These are phyloP conservation scores for Streptopelia turtur DNA, from an alignment of 2,797 vertebrate species.

Conservation along the genomic window DNA sequence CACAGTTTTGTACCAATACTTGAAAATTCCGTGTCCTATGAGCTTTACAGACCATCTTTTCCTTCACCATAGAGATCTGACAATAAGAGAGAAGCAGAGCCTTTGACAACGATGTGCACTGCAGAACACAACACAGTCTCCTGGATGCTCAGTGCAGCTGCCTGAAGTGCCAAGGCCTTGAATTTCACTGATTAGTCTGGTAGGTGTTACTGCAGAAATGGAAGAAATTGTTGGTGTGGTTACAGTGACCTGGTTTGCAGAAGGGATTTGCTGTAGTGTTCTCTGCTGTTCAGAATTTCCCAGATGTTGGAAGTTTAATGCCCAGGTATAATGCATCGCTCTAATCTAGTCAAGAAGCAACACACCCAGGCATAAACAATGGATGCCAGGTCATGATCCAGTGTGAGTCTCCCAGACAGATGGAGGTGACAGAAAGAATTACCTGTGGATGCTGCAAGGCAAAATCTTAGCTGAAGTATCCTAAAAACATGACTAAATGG, in stretches of 20 bases:
- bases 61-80: neutral
- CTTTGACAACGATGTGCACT: neutral
- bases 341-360: neutral
- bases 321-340: neutral
- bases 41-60: neutral
- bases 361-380: accelerated
- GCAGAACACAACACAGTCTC: neutral
- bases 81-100: neutral
- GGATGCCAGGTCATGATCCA: neutral
- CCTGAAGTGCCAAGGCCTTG: neutral
- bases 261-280: neutral
- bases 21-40: neutral
- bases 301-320: neutral
- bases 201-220: neutral
- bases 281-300: neutral
- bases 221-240: neutral
- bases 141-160: neutral
- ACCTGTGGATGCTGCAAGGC: neutral
- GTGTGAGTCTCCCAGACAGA: neutral
- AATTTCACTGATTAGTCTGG: neutral
- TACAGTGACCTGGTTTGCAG: neutral
- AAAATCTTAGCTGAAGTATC: neutral
- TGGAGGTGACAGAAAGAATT: neutral
- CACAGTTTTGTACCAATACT: neutral
- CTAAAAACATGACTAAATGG: neutral